Conservation (phyloP, 2,113 vertebrate genomes). For the Xiphophorus couchianus region DNA sequence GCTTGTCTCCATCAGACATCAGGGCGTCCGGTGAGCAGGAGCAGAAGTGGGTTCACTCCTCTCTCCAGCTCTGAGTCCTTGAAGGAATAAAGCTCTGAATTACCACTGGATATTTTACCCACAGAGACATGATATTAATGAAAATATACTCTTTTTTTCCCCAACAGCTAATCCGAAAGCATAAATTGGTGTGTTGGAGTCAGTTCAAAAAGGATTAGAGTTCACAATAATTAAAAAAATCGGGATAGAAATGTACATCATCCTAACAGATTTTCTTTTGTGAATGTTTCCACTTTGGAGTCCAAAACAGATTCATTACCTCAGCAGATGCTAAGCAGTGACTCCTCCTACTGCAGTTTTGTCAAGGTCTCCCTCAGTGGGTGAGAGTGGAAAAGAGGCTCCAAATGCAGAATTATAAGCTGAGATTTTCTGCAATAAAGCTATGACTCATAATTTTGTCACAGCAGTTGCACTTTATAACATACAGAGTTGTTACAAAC, state of each 20-base stretch:
- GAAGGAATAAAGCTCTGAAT: conserved; percentile 37
- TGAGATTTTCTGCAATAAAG: neutral
- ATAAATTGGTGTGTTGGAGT: neutral
- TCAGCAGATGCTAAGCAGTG: neutral
- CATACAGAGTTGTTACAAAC: neutral
- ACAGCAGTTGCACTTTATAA: neutral
- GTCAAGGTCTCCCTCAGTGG: neutral
- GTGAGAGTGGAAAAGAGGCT: neutral
- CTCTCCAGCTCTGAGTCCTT: conserved; percentile 31
- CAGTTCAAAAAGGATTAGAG: neutral
- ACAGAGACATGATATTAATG: conserved; percentile 11
- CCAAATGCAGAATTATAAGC: neutral
- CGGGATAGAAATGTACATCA: neutral
- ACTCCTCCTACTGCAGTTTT: neutral
- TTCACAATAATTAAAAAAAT: neutral
- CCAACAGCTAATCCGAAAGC: neutral
- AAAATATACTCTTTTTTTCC: neutral
- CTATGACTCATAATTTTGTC: neutral
- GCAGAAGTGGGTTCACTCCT: conserved; percentile 61
- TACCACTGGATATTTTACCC: conserved; percentile 47
- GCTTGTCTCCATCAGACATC: conserved; percentile 67
- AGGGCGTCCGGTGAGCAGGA: conserved; percentile 67
- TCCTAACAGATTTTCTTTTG: neutral
- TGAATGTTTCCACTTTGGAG: neutral
- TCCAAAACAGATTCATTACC: neutral